A percentile compares a stretch with the other conserved stretches of the same genome.
Conservation (phyloP, 2,113 vertebrate species). For the Danionella cerebrum region DNA sequence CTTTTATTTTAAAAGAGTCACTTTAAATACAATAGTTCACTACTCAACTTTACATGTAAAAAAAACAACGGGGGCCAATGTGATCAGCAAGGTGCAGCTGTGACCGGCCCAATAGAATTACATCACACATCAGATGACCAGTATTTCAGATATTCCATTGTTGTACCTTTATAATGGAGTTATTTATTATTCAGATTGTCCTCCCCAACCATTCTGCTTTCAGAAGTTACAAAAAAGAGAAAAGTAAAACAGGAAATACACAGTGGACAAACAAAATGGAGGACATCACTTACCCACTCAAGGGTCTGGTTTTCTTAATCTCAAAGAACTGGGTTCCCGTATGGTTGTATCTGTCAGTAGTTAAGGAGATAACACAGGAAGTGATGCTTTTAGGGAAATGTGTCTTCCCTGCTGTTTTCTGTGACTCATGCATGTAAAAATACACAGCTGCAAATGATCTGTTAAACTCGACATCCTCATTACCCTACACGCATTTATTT, state of each 20-base stretch:
- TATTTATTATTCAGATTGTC: neutral
- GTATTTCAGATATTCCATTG: no score
- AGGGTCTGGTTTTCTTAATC: constrained; percentile 89
- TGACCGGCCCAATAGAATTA: no score
- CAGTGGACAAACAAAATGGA: neutral
- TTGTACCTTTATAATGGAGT: no score
- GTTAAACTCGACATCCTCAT: neutral
- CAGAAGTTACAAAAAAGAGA: neutral
- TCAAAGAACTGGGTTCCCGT: constrained; percentile 98
- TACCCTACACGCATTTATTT: neutral
- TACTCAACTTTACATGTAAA: no score
- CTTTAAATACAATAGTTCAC: no score
- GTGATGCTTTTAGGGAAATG: neutral
- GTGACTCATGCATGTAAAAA: constrained; percentile 11
- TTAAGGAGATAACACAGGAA: constrained; percentile 50
- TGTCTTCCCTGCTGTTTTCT: neutral
- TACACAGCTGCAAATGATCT: constrained; percentile 8
- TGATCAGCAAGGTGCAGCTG: no score
- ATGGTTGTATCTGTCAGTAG: constrained; percentile 86
- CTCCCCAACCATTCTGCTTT: neutral
- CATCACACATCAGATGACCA: no score
- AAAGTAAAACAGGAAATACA: neutral
- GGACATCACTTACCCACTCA: constrained; percentile 79
- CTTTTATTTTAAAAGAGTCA: no score
- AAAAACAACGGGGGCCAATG: no score